Conservation (phyloP, 2,113 vertebrate genomes). For the Pantherophis guttatus region DNA sequence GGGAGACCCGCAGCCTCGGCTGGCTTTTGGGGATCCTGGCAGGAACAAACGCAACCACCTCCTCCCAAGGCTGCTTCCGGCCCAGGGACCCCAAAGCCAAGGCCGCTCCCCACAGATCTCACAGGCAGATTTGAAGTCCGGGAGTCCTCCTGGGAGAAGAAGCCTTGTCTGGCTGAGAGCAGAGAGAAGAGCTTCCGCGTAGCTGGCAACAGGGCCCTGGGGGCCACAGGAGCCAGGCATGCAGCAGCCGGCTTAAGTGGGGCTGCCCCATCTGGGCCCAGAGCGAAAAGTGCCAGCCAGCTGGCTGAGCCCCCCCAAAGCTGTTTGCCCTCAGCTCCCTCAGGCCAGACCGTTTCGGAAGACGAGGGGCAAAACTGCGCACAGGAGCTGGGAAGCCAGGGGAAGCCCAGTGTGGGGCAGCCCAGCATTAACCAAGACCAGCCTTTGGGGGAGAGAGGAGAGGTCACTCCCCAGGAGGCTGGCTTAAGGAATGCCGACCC, state of each 20-base stretch:
- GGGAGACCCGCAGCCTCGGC: conserved; percentile 66
- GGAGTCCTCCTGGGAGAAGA: conserved; percentile 54
- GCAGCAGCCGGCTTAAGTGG: conserved; percentile 5
- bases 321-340: not conserved
- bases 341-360: not conserved
- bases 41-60: conserved; percentile 4
- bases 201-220: not conserved
- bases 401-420: not conserved
- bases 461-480: accelerated
- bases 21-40: conserved; percentile 54
- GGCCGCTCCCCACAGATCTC: conserved; percentile 74
- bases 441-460: not conserved
- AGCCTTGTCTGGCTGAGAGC: conserved; percentile 15
- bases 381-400: conserved; percentile 32
- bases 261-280: not conserved
- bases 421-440: not conserved
- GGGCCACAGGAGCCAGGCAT: not conserved
- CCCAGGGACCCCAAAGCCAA: conserved; percentile 60
- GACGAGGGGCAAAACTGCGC: not conserved
- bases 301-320: conserved; percentile 15
- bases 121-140: conserved; percentile 70
- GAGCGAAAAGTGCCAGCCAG: conserved; percentile 13
- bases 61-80: not conserved
- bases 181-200: conserved; percentile 15
- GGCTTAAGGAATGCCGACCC: accelerated